Conservation (phyloP, 2,797 vertebrate genomes). For the Poeciliopsis turneri region DNA sequence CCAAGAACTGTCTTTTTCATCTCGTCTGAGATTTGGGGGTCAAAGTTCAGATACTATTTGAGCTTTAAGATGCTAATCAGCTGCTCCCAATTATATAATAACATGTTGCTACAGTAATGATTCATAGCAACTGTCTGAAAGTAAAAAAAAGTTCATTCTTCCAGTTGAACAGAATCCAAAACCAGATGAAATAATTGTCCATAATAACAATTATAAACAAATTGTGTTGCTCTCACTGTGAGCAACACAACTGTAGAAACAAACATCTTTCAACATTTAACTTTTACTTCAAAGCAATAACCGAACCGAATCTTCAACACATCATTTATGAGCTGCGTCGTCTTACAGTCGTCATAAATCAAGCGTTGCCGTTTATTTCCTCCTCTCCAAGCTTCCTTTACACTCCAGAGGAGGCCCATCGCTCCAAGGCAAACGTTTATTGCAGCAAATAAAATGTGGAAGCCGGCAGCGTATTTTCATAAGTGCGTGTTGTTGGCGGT, state of each 20-base stretch:
- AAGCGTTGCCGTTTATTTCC: not conserved
- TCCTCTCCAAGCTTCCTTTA: slow-evolving; percentile 21
- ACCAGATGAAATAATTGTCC: not conserved
- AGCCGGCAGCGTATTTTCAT: not conserved
- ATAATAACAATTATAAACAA: not conserved
- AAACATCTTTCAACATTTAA: not conserved
- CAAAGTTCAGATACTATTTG: not conserved
- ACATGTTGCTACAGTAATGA: not conserved
- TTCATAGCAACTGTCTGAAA: not conserved
- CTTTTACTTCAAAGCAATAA: slow-evolving; percentile 3
- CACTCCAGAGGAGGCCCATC: not conserved
- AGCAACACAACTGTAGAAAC: not conserved
- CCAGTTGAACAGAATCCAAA: not conserved
- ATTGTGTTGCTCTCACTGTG: not conserved
- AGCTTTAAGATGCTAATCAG: not conserved
- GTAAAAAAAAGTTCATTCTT: not conserved
- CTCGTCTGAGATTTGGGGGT: not conserved
- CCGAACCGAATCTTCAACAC: slow-evolving; percentile 9
- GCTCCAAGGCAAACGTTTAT: slow-evolving; percentile 1
- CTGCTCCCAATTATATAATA: not conserved
- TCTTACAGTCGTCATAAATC: slow-evolving; percentile 43
- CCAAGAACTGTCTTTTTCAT: not conserved
- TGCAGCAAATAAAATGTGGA: slow-evolving; percentile 4
- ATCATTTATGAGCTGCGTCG: slow-evolving; percentile 25
- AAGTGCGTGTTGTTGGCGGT: not conserved